Evolutionary conservation across 1,140 invertebrate genomes (phyloP), one percentile per base, ranked within the genome.

Genomic region (Drosophila funebris): DNA sequence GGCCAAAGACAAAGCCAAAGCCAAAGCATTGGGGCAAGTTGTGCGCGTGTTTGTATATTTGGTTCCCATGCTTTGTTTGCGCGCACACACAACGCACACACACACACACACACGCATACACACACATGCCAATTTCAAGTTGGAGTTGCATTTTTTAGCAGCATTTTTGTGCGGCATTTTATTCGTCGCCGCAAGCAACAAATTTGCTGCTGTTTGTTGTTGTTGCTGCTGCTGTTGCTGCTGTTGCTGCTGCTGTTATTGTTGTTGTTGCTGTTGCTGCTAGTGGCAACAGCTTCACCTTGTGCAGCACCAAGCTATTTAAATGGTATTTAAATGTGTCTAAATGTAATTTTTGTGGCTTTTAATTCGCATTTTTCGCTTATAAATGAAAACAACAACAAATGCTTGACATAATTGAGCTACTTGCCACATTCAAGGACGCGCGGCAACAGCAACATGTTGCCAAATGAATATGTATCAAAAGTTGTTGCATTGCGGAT

Each of bases 251-350:
- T 39, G 48, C 44, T 61, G 37, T 27, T 54, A 57, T 24, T 50
- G 61, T 36, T 76, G 60, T 53, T 66, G 62, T 46, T 56, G 61
- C 31, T 57, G 46, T 39, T 57, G 62, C 53, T 43, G 52, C 27
- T 64, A 41, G 63, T 70, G 68, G 73, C 73, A 20, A 27, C 70
- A 61, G 82, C 83, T 73, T 83, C 83, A 87, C 83, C 83, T 87
- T 87, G 83, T 79, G 78, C 81, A 71, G 63, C 74, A 52, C 68
- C 77, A 82, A 87, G 81, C 76, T 82, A 82, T 90, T 90, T 90
- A 90, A 90, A 90, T 90, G 85, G 85, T 90, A 90, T 90, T 90
- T 90, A 90, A 90, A 90, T 90, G 87, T 90, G 82, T 90, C 76
- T 79, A 85, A 85, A 76, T 78, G 81, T 76, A 81, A 82, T 90